Conservation (phyloP, 2,113 vertebrate species). For the Charina bottae region DNA sequence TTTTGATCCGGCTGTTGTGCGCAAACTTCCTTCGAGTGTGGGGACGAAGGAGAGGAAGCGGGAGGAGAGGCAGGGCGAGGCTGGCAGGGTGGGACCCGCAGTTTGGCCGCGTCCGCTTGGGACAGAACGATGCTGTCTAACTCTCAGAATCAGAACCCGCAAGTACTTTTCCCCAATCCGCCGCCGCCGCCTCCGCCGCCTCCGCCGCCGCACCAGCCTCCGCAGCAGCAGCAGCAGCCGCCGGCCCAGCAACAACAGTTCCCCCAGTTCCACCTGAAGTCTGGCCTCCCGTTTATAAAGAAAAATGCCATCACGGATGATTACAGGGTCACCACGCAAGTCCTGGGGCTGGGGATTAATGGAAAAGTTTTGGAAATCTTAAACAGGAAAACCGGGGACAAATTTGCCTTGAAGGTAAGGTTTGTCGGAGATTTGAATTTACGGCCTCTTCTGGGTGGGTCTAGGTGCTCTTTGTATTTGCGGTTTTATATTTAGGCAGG, state of each 20-base stretch:
- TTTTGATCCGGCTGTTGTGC: background rate
- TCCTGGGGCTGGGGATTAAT: conserved; percentile 94
- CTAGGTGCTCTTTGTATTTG: background rate
- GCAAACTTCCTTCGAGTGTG: conserved; percentile 24
- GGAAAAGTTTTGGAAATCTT: conserved; percentile 93
- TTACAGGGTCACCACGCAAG: conserved; percentile 95
- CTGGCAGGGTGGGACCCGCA: background rate
- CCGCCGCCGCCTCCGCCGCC: conserved; percentile 47
- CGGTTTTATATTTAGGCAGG: background rate
- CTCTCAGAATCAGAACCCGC: conserved; percentile 78
- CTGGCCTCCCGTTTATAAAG: conserved; percentile 82
- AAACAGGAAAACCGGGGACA: conserved; percentile 87
- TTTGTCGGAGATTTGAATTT: background rate
- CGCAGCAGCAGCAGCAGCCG: conserved; percentile 59
- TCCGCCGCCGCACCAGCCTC: conserved; percentile 69
- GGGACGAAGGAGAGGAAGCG: background rate
- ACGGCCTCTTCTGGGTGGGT: too few relatives aligned
- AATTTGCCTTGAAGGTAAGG: conserved; percentile 90
- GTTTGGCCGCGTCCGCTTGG: background rate
- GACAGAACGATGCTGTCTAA: conserved; percentile 80
- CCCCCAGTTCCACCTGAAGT: conserved; percentile 78
- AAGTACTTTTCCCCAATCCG: conserved; percentile 62
- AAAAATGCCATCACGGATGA: conserved; percentile 94
- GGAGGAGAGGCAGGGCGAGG: background rate
- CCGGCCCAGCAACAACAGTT: conserved; percentile 57